Base-by-base conservation (phyloP, 2,888 invertebrate genomes). In the Biston betularia region DNA sequence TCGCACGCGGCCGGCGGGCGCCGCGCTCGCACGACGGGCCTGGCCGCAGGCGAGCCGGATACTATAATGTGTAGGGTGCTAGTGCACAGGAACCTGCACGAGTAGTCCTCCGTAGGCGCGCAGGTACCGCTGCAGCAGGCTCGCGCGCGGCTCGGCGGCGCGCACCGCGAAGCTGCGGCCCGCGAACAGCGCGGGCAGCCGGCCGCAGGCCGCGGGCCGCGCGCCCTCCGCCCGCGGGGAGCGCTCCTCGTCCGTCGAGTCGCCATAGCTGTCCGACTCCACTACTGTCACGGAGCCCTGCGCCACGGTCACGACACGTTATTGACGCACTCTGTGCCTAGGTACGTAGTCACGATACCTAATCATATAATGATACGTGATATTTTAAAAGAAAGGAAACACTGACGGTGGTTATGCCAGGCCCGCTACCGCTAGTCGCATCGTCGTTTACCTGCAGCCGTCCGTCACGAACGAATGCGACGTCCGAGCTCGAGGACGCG, bases 41-140 rank as follows among this genome's bases (percentile, higher is more conserved):
- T n/a, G n/a, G n/a, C 95, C 94, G 84, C 95, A 96, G 0, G 96
- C 96, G 54, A 87, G 86, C 57, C 96, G 91, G 81, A 95, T 95
- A 63, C 95, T 76, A 35, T 4, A 35, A 7, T 35, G 35, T 35
- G 38, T 24, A 9, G 38, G 38, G 38, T 4, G 38, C 0, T 6
- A 7, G 38, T 38, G 38, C 14, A 86, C n/a, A n/a, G n/a, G n/a
- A n/a, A n/a, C 89, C 71, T 78, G 68, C 11, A 86, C 62, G 10
- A 88, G 81, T 62, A 90, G 94, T 82, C 96, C 96, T 53, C 95
- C 94, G 85, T 95, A 96, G 0, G 96, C 96, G 55, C 87, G 86
- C 58, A 96, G 91, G 81, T 95, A 95, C 64, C 95, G 76, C 82
- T 6, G 85, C 81, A 74, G 0, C 40, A 49, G 75, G 59, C 59